Conservation (phyloP, 1,140 invertebrate genomes). For the Drosophila albomicans region DNA sequence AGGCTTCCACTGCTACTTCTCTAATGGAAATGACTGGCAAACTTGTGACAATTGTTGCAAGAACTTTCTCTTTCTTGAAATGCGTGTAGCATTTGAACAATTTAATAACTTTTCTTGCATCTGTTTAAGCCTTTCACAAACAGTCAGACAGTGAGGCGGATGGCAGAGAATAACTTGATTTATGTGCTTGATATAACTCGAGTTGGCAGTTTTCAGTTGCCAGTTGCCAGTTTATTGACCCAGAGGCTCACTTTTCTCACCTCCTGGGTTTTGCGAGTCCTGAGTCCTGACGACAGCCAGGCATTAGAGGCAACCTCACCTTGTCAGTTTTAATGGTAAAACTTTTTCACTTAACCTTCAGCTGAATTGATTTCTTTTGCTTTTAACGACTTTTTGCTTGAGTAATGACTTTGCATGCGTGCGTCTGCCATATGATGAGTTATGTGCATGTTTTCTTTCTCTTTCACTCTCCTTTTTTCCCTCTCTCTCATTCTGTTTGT, state of each 20-base stretch:
- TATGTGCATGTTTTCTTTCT: constrained; percentile 33
- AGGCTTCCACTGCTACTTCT: constrained; percentile 5
- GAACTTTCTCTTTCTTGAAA: neutral
- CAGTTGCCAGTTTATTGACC: constrained; percentile 44
- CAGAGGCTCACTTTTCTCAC: constrained; percentile 36
- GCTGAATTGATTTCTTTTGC: constrained; percentile 71
- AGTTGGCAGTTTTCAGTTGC: constrained; percentile 19
- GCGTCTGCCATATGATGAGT: constrained; percentile 61
- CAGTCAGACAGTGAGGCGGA: neutral
- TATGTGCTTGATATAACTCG: constrained; percentile 22
- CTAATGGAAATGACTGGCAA: constrained; percentile 18
- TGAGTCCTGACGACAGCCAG: constrained; percentile 18
- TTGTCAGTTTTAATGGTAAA: constrained; percentile 74
- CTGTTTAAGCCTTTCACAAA: constrained; percentile 21
- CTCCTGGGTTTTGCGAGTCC: neutral
- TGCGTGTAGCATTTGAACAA: constrained; percentile 4
- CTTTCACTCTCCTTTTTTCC: neutral
- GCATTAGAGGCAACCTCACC: constrained; percentile 36
- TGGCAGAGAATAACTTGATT: constrained; percentile 31
- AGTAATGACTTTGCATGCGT: constrained; percentile 79
- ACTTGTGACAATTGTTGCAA: constrained; percentile 14
- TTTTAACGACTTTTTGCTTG: constrained; percentile 74
- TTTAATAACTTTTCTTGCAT: constrained; percentile 22
- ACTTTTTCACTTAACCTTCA: constrained; percentile 80
- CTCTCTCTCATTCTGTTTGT: neutral